Conservation (phyloP, 2,797 vertebrate genomes). For the Enteromius radiatus region DNA sequence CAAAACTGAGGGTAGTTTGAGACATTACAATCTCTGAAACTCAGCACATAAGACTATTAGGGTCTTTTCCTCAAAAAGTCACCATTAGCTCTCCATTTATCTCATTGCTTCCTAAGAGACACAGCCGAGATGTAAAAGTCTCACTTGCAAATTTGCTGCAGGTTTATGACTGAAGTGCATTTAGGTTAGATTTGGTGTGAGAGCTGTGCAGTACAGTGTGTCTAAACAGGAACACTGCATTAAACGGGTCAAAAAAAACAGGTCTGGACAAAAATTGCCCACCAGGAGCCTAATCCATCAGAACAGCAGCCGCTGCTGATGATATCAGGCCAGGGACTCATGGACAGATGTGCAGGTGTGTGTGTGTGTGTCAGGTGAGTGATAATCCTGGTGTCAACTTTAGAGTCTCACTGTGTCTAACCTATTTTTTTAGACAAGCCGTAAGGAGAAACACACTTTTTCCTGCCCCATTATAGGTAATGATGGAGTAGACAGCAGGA, state of each 20-base stretch:
- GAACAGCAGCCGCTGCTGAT: constrained; percentile 14
- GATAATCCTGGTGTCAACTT: constrained; percentile 44
- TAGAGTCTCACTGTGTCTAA: constrained; percentile 41
- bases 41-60: background rate
- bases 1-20: background rate
- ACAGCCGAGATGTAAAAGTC: background rate
- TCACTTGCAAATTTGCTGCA: background rate
- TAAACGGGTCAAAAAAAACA: constrained; percentile 11
- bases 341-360: constrained; percentile 27
- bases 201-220: background rate
- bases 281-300: constrained; percentile 23
- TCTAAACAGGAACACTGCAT: background rate
- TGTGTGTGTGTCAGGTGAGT: constrained; percentile 26
- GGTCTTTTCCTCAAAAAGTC: background rate
- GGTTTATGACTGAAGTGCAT: background rate
- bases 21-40: background rate
- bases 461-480: constrained; percentile 80
- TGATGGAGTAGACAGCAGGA: constrained; percentile 72
- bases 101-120: background rate
- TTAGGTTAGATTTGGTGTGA: background rate
- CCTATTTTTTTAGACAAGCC: constrained; percentile 20
- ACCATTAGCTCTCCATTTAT: background rate
- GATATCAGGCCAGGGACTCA: constrained; percentile 30
- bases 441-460: constrained; percentile 63
- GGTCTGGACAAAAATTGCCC: constrained; percentile 1